Evolutionary conservation across 2,888 invertebrate species (phyloP).

Genomic region (Holacanthella duospinosa): DNA sequence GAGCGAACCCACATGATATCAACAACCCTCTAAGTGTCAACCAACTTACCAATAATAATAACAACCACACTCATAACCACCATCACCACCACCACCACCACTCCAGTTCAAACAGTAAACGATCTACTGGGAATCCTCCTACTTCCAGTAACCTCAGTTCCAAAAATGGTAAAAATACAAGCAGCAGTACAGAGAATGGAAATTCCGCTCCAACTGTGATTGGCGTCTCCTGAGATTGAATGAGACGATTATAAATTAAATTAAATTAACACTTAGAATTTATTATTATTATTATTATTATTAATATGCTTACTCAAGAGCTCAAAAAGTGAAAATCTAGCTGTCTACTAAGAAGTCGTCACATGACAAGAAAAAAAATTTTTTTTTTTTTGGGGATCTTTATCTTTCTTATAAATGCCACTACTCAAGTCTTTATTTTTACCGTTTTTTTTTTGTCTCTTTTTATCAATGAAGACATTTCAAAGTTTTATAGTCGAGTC

Average conservation of each 20-base stretch:
- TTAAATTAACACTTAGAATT: no score
- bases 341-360: neutral
- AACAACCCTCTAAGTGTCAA: constrained; percentile 87
- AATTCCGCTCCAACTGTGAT: constrained; percentile 24
- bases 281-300: no score
- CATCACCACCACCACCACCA: constrained; percentile 21
- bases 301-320: no score
- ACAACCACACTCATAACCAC: constrained; percentile 16
- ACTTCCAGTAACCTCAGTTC: constrained; percentile 1
- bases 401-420: neutral
- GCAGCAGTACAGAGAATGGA: constrained; percentile 15
- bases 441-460: no score
- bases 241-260: neutral
- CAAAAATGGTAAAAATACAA: neutral
- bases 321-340: constrained; percentile 4
- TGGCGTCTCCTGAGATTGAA: constrained; percentile 20
- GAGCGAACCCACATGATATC: constrained; percentile 80
- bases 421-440: no score
- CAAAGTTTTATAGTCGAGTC: no score
- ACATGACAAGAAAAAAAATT: neutral
- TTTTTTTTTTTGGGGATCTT: neutral
- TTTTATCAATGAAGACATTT: no score
- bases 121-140: neutral
- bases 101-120: constrained; percentile 26
- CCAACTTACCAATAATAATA: constrained; percentile 64